Evolutionary conservation across 2,888 invertebrate genomes (phyloP), one percentile per base, ranked within the genome.

Genomic region (Heliconius cydno): DNA sequence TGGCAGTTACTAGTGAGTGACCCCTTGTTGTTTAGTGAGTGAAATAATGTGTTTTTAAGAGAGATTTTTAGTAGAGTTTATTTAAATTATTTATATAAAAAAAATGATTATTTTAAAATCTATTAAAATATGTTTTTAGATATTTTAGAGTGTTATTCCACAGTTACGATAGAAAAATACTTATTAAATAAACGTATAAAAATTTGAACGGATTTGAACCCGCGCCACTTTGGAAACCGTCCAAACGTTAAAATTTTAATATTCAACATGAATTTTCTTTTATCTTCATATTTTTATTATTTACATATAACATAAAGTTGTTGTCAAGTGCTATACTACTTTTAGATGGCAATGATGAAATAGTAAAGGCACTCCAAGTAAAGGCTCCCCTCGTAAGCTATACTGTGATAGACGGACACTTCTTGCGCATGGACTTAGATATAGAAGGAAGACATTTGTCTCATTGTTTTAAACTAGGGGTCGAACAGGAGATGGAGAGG

Each of bases 1-100:
- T 91, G 28, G 87, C 85, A 79, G 86, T 85, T 0, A 80, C 90
- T 46, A 88, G 93, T 93, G 87, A 92, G 93, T 91, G 79, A 15
- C 46, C 75, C 38, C n/a, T 76, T 80, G 19, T 76, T 81, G 78
- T 80, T 73, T 78, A 70, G 70, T 80, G 74, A 60, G 73, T 73
- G 60, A 73, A 34, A 12, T 57, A 52, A 9, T 3, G 57, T 57
- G 72, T 5, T 13, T 63, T 25, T 6, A 28, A 28, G 28, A 1
- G 25, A 63, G 12, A 63, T 28, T 63, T 28, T 63, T 15, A 25
- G 4, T 34, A 34, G 5, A 65, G 25, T 15, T 28, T 5, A 12
- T 60, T n/a, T n/a, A 12, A n/a, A 22, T 57, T 22, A 0, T 15
- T 22, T 22, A 34, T 34, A 34, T 34, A 34, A 6, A 34, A 34